A percentile compares a stretch with the other conserved stretches of the same genome.
These are phyloP conservation scores for Istiophorus platypterus DNA, from an alignment of 2,113 vertebrate genomes.

Conservation along the genomic window DNA sequence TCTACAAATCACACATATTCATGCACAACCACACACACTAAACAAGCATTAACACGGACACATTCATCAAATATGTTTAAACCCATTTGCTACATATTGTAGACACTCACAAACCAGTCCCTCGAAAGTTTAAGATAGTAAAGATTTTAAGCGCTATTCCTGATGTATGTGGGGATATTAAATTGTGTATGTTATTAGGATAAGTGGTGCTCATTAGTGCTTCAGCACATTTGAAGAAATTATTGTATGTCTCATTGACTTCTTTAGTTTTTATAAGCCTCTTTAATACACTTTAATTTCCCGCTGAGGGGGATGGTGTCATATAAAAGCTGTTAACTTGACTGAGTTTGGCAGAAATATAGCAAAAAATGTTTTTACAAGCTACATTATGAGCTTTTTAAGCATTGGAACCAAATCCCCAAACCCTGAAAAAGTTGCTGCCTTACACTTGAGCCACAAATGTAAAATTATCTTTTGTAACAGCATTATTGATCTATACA, in stretches of 20 bases:
- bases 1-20: background rate
- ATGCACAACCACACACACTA: background rate
- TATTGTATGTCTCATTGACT: background rate
- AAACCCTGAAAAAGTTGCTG: background rate
- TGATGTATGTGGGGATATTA: background rate
- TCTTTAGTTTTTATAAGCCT: slow-evolving; percentile 13
- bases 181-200: background rate
- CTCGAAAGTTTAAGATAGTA: background rate
- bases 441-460: background rate
- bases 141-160: background rate
- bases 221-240: slow-evolving; percentile 18
- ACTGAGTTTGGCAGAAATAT: background rate
- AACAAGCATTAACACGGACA: background rate
- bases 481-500: no score
- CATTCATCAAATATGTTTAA: background rate
- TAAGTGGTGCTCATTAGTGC: slow-evolving; percentile 25
- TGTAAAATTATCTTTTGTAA: no score
- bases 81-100: background rate
- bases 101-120: background rate
- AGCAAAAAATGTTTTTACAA: background rate
- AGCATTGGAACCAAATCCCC: background rate
- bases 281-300: background rate
- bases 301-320: background rate
- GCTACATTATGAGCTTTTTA: background rate
- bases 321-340: background rate